These are phyloP conservation scores for Mesodorylaimus sp. DNA, from an alignment of 2,888 invertebrate genomes.

Conservation along the genomic window DNA sequence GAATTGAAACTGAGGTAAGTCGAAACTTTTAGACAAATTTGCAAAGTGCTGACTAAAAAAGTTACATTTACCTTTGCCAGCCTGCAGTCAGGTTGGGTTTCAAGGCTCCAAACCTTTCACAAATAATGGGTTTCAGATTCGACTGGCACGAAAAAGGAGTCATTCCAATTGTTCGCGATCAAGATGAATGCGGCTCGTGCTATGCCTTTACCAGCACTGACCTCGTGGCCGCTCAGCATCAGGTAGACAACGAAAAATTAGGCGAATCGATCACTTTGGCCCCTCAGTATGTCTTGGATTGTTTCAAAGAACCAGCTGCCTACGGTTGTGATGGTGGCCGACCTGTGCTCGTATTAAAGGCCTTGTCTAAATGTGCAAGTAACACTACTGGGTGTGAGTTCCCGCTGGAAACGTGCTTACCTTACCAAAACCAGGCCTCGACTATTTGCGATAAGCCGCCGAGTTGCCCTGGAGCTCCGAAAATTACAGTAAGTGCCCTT, in stretches of 20 bases:
- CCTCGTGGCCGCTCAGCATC: neutral
- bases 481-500: no score
- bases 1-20: neutral
- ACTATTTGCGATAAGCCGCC: neutral
- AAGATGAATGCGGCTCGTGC: neutral
- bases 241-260: neutral
- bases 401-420: neutral
- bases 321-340: neutral
- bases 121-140: neutral
- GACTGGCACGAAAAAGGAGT: neutral
- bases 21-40: neutral
- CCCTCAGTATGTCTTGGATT: neutral
- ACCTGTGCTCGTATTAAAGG: neutral
- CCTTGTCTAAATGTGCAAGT: neutral
- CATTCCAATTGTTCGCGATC: neutral
- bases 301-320: neutral
- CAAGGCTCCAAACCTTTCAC: neutral
- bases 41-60: no score
- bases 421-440: neutral
- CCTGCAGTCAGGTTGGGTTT: no score
- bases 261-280: neutral
- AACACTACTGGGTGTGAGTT: no score
- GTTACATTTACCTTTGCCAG: no score
- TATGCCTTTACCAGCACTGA: neutral
- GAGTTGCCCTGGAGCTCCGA: no score